phyloP scores from a whole-genome alignment of 2,797 vertebrate genomes.

The Enteromius radiatus region DNA sequence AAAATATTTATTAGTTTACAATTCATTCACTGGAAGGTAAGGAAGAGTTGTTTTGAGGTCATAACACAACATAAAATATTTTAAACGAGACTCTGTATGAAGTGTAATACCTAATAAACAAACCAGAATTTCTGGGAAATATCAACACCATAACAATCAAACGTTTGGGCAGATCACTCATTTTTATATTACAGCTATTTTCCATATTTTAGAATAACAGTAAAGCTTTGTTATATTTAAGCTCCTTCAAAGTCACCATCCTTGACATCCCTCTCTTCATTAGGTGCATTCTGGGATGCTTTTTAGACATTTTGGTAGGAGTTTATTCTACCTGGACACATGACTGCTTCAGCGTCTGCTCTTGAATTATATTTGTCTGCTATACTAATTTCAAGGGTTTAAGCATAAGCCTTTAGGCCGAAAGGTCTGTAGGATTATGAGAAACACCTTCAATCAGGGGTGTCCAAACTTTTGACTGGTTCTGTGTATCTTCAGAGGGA shows the following conservation, averaged over 20 bases:
- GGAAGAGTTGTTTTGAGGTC: neutral
- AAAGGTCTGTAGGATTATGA: neutral
- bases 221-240: neutral
- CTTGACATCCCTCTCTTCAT: conserved; percentile 6
- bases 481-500: neutral
- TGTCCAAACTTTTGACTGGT: neutral
- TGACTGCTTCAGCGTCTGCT: neutral
- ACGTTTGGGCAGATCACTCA: neutral
- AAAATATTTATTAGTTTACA: neutral
- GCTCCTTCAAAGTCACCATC: neutral
- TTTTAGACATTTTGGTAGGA: neutral
- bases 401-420: neutral
- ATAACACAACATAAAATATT: neutral
- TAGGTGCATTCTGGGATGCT: conserved; percentile 1
- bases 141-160: neutral
- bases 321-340: neutral
- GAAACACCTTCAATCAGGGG: neutral
- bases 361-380: conserved; percentile 1
- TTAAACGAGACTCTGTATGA: neutral
- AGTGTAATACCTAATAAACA: neutral
- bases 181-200: neutral
- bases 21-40: neutral
- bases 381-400: neutral
- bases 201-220: neutral
- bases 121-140: neutral